phyloP scores from a whole-genome alignment of 1,140 invertebrate species.

The Metaphire vulgaris region DNA sequence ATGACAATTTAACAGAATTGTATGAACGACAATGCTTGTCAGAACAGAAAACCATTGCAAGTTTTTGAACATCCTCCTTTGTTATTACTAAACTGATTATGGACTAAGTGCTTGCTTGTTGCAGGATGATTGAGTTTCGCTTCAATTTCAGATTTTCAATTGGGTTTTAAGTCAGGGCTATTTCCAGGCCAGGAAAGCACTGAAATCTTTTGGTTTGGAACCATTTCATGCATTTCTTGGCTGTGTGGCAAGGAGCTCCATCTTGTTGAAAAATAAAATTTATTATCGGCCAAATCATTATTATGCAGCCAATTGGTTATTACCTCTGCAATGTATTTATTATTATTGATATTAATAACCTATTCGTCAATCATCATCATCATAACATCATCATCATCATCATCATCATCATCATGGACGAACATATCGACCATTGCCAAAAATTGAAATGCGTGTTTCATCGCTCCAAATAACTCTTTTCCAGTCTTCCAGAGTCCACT shows the following conservation, averaged over 20 bases:
- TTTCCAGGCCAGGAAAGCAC: not conserved
- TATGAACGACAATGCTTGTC: too few relatives aligned
- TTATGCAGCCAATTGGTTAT: not conserved
- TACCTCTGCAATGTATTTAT: not conserved
- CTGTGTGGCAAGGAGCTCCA: not conserved
- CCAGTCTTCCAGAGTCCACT: not conserved
- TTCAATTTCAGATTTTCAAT: slow-evolving; percentile 9
- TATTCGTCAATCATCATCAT: not conserved
- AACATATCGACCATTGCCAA: not conserved
- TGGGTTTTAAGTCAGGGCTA: not conserved
- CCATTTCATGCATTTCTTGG: too few relatives aligned
- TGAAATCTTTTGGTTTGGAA: not conserved
- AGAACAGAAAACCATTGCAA: too few relatives aligned
- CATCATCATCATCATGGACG: not conserved
- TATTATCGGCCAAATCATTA: not conserved
- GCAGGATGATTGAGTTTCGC: too few relatives aligned
- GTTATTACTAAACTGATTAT: too few relatives aligned
- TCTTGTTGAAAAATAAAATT: slow-evolving; percentile 2
- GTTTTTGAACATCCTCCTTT: too few relatives aligned
- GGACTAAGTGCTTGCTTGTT: too few relatives aligned
- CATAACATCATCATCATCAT: not conserved
- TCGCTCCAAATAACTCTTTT: not conserved
- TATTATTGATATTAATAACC: not conserved
- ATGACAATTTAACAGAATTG: too few relatives aligned
- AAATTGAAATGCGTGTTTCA: slow-evolving; percentile 5